phyloP scores from a whole-genome alignment of 2,113 vertebrate species.

The Bufo bufo region DNA sequence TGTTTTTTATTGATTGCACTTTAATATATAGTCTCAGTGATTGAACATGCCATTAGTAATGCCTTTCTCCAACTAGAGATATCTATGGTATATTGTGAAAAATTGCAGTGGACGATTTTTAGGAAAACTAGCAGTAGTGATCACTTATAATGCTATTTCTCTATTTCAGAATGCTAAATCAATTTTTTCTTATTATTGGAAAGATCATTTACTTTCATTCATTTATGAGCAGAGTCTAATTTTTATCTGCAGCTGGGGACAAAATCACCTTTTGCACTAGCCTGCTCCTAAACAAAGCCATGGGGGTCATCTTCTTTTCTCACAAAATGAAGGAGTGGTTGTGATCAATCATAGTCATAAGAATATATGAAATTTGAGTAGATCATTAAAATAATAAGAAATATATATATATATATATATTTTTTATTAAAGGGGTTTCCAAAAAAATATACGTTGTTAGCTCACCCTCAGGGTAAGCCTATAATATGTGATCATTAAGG shows the following conservation, averaged over 20 bases:
- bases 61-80: constrained; percentile 71
- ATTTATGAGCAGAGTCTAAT: background rate
- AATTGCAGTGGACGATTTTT: background rate
- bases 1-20: constrained; percentile 88
- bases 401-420: too few relatives aligned
- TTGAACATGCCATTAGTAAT: constrained; percentile 85
- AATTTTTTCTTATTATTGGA: constrained; percentile 13
- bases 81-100: constrained; percentile 50
- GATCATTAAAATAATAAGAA: background rate
- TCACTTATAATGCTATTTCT: constrained; percentile 33
- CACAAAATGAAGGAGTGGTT: background rate
- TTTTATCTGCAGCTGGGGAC: background rate
- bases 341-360: background rate
- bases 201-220: background rate
- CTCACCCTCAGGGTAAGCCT: background rate
- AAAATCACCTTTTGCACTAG: background rate
- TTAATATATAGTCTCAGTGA: constrained; percentile 85
- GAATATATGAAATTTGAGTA: background rate
- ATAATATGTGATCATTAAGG: background rate
- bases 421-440: too few relatives aligned
- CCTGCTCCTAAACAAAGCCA: background rate
- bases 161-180: background rate
- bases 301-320: background rate
- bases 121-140: constrained; percentile 5
- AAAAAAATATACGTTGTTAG: too few relatives aligned